These are phyloP conservation scores for Acleris laterana DNA, from an alignment of 2,888 invertebrate genomes.

Conservation along the genomic window DNA sequence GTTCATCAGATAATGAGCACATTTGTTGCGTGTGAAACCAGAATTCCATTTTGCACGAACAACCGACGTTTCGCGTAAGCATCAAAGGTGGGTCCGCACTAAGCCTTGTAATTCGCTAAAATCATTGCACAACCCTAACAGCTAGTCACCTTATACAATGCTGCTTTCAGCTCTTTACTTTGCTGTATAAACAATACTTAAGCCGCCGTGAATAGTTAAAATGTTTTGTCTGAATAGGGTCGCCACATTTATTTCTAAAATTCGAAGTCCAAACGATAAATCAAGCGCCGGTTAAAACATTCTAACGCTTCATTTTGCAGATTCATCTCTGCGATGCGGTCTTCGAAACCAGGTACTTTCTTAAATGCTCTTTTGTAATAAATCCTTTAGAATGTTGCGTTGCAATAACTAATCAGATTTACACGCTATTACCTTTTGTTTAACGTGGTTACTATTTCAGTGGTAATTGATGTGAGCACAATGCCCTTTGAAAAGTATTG, in stretches of 20 bases:
- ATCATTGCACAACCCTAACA: constrained; percentile 16
- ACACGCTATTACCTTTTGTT: constrained; percentile 70
- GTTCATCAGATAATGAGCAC: constrained; percentile 82
- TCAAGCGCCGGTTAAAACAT: constrained; percentile 58
- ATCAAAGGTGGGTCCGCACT: constrained; percentile 60
- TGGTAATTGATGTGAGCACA: constrained; percentile 62
- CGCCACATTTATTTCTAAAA: constrained; percentile 49
- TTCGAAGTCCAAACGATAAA: constrained; percentile 57
- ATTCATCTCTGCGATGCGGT: constrained; percentile 67
- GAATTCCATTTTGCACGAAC: constrained; percentile 79
- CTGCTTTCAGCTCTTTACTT: background rate
- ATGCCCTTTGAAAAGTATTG: constrained; percentile 18
- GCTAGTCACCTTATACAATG: constrained; percentile 13
- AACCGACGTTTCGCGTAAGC: constrained; percentile 69
- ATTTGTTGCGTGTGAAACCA: constrained; percentile 84
- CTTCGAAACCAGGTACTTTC: constrained; percentile 58
- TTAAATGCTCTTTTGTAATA: constrained; percentile 78
- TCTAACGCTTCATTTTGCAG: constrained; percentile 73
- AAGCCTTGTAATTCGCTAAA: constrained; percentile 26
- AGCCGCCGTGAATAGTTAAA: constrained; percentile 22
- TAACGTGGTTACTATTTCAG: constrained; percentile 56
- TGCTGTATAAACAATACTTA: background rate
- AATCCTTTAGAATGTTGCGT: constrained; percentile 73
- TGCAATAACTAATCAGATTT: constrained; percentile 80
- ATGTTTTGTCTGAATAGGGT: constrained; percentile 20